phyloP scores from a whole-genome alignment of 2,888 invertebrate species.

The Fabriciana adippe region DNA sequence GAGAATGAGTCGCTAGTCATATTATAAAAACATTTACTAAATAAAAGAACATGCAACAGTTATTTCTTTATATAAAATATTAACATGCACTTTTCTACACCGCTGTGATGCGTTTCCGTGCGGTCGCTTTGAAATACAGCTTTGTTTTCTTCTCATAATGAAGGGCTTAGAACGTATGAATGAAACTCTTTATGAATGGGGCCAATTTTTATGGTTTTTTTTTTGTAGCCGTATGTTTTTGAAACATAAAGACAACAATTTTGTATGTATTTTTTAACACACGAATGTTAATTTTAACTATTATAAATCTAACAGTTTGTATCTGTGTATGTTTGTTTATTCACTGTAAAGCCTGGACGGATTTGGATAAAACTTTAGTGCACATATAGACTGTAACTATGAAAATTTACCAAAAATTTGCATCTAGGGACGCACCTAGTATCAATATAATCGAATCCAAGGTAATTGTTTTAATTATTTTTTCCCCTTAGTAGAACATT shows the following conservation, averaged over 20 bases:
- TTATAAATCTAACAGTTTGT: no score
- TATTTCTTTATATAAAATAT: conserved; percentile 15
- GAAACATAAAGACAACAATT: neutral
- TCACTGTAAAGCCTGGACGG: no score
- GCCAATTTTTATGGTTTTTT: conserved; percentile 21
- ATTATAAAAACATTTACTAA: neutral
- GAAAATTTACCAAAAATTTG: no score
- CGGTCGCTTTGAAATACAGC: conserved; percentile 16
- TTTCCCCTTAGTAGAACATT: no score
- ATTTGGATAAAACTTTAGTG: no score
- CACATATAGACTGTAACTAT: no score
- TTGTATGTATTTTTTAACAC: neutral
- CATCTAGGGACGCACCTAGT: no score
- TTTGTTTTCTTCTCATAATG: conserved; percentile 23
- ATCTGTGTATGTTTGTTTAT: no score
- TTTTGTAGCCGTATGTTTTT: conserved; percentile 1
- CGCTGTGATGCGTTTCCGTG: conserved; percentile 17
- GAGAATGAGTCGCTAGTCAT: no score
- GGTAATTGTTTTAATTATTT: no score
- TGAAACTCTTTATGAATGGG: conserved; percentile 20
- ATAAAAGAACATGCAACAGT: neutral
- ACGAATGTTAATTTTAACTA: no score
- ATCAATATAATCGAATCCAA: no score
- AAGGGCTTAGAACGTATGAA: conserved; percentile 23
- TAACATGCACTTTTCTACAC: conserved; percentile 18